Evolutionary conservation across 2,113 vertebrate species (phyloP).

Genomic region (Thymallus thymallus): DNA sequence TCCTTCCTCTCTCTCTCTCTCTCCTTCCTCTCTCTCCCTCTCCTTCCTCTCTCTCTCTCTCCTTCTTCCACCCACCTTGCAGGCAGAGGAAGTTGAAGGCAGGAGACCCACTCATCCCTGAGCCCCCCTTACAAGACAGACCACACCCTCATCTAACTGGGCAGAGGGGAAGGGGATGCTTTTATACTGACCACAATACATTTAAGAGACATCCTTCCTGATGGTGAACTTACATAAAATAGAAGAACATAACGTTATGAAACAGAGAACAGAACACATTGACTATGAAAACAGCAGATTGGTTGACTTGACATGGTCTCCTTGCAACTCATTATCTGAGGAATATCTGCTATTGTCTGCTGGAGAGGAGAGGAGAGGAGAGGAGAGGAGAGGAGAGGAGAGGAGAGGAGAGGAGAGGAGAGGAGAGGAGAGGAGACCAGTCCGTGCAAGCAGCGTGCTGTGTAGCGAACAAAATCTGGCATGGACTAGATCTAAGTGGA

Average conservation of each 20-base stretch:
- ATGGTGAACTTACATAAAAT: constrained; percentile 29
- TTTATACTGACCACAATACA: constrained; percentile 50
- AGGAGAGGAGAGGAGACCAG: constrained; percentile 8
- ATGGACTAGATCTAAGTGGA: constrained; percentile 4
- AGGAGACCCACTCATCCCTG: constrained; percentile 35
- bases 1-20: no score
- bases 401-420: constrained; percentile 25
- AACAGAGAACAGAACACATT: constrained; percentile 29
- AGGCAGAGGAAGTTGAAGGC: constrained; percentile 37
- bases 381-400: constrained; percentile 25
- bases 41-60: background rate
- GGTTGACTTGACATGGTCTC: constrained; percentile 58
- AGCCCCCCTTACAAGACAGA: constrained; percentile 28
- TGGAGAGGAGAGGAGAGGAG: constrained; percentile 26
- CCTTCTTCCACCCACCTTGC: constrained; percentile 9
- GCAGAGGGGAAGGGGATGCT: constrained; percentile 54
- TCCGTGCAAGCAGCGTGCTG: background rate
- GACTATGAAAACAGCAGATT: constrained; percentile 27
- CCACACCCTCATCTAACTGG: constrained; percentile 50
- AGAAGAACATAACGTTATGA: constrained; percentile 39
- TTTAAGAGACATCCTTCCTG: constrained; percentile 48
- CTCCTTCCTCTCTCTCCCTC: no score
- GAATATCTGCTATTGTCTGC: constrained; percentile 38
- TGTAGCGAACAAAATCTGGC: constrained; percentile 2
- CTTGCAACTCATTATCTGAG: constrained; percentile 33